Evolutionary conservation across 2,797 vertebrate species (phyloP).

Genomic region (Dicrostonyx torquatus): DNA sequence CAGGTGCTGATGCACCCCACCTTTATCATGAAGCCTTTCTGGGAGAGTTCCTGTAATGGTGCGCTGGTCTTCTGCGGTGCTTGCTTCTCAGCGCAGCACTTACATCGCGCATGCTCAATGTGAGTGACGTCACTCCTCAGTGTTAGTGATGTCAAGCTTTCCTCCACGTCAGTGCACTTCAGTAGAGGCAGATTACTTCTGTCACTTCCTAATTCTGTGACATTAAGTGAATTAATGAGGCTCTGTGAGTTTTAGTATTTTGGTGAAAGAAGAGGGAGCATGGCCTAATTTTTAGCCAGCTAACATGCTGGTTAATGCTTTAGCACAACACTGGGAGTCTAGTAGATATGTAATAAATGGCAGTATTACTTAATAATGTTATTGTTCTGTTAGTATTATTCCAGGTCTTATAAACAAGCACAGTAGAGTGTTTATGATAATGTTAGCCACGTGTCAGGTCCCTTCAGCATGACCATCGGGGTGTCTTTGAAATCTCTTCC

Average conservation of each 20-base stretch:
- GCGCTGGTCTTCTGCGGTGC: background rate
- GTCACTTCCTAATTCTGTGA: conserved; percentile 41
- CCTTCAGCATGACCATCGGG: background rate
- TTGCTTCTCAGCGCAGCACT: background rate
- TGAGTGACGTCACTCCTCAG: background rate
- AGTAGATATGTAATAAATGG: conserved; percentile 36
- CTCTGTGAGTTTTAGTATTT: conserved; percentile 8
- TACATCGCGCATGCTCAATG: background rate
- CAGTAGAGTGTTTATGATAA: background rate
- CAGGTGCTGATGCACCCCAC: background rate
- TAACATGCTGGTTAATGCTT: conserved; percentile 3
- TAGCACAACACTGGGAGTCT: background rate
- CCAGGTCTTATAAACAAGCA: background rate
- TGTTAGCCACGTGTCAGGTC: background rate
- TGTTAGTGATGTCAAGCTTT: background rate
- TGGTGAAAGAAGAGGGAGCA: background rate
- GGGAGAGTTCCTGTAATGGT: background rate
- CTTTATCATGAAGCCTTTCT: background rate
- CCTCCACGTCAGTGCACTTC: background rate
- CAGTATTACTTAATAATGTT: background rate
- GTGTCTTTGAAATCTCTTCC: conserved; percentile 54
- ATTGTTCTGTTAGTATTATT: background rate
- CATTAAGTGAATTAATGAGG: background rate
- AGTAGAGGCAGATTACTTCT: background rate
- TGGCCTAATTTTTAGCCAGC: background rate